These are phyloP conservation scores for Melanerpes formicivorus DNA, from an alignment of 2,113 vertebrate genomes.

Conservation along the genomic window DNA sequence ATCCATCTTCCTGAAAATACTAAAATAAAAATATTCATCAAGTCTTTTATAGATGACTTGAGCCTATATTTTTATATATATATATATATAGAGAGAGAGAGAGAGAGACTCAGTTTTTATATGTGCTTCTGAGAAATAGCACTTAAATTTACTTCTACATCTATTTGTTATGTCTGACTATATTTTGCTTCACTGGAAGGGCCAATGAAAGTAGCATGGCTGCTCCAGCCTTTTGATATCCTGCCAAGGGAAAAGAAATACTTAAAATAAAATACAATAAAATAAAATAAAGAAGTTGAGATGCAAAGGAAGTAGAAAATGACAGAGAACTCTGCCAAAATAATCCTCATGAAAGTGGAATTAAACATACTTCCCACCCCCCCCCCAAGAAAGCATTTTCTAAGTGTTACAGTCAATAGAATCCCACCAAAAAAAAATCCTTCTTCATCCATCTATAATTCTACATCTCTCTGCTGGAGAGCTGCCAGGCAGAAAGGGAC, in stretches of 20 bases:
- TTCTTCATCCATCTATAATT: not conserved
- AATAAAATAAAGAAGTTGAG: not conserved
- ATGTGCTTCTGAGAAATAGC: constrained; percentile 4
- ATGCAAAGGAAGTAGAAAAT: not conserved
- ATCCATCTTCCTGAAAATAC: constrained; percentile 49
- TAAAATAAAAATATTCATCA: constrained; percentile 26
- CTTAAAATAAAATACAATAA: not conserved
- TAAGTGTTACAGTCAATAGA: not conserved
- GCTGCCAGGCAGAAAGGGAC: too few relatives aligned
- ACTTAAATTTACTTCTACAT: not conserved
- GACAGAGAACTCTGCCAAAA: not conserved
- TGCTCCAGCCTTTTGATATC: not conserved
- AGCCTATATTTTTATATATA: not conserved
- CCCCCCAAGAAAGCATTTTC: not conserved
- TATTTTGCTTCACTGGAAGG: not conserved
- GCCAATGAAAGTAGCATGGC: not conserved
- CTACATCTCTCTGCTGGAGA: not conserved
- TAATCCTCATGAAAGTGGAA: not conserved
- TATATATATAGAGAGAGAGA: too few relatives aligned
- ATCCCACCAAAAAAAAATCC: not conserved
- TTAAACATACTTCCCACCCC: fast-evolving
- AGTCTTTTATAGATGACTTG: constrained; percentile 1
- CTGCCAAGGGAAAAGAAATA: not conserved
- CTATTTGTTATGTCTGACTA: not conserved
- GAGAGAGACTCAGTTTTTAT: not conserved